These are phyloP conservation scores for Cordylochernes scorpioides DNA, from an alignment of 2,888 invertebrate species.

Conservation along the genomic window DNA sequence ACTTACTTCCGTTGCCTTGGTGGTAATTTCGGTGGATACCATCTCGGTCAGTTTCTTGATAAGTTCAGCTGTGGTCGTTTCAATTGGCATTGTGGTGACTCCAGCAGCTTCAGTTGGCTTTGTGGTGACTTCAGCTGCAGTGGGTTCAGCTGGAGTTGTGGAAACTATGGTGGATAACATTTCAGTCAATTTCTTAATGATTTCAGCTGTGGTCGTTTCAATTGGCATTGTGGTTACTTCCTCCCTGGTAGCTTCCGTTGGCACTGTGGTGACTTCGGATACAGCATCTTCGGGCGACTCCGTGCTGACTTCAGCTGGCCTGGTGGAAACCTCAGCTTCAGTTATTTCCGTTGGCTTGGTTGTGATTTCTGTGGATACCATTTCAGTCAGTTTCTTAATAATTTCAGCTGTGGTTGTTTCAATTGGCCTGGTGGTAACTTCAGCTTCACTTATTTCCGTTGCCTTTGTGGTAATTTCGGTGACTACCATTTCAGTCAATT, in stretches of 20 bases:
- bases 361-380: neutral
- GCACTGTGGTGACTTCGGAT: neutral
- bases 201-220: neutral
- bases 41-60: no score
- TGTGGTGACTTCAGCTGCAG: neutral
- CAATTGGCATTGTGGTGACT: neutral
- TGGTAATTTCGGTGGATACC: no score
- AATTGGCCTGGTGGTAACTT: neutral
- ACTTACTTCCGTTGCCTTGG: no score
- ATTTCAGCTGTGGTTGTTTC: neutral
- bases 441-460: constrained; percentile 1
- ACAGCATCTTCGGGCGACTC: neutral
- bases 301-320: neutral
- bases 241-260: neutral
- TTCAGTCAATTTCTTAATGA: neutral
- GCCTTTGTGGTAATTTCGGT: neutral
- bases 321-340: neutral
- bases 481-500: neutral
- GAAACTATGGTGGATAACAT: neutral
- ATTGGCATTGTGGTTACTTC: neutral
- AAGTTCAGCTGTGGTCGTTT: neutral
- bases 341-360: neutral
- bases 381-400: neutral
- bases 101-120: neutral
- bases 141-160: neutral